Base-by-base conservation (phyloP, 2,113 vertebrate genomes). In the Jacana jacana region DNA sequence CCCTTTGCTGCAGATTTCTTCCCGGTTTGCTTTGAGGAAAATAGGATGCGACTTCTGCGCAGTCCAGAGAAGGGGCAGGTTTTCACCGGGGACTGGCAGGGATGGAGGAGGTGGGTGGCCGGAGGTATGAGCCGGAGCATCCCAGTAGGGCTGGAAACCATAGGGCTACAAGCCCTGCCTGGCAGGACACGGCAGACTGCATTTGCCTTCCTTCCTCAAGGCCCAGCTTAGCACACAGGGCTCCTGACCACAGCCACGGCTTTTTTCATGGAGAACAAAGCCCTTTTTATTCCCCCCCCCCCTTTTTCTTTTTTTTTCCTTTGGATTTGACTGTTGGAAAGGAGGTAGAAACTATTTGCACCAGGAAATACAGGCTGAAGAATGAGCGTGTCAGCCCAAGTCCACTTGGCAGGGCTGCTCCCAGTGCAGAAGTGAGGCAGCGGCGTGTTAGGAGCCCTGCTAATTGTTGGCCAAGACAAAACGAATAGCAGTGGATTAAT, bases 401-500 rank as follows among this genome's bases (percentile, higher is more conserved):
- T 80, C 77, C 19, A 2, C 88, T 96, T 94, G 86, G 88, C 91
- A 92, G 81, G n/a, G 39, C 63, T 60, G 25, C 75, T 92, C 91
- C 6, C 3, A 48, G 64, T 91, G 81, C 88, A 92, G 72, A 93
- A 95, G 80, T 33, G 79, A 91, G 91, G 86, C 17, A 11, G 91
- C 60, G 46, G 55, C 44, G 42, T 3, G 0, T 94, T 88, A 78
- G 68, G 86, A 88, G 70, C 88, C 31, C 86, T 95, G 90, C 19
- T 96, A 91, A 95, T 90, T 96, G 93, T 91, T 93, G 94, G 27
- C 55, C 71, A 96, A 95, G 83, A 94, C 64, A 77, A 88, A 94
- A 73, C 76, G 88, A 97, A 94, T 95, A 92, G 86, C 81, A 91
- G 63, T 46, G 81, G 86, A 88, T 90, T 96, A 92, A 95, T 35